Base-by-base conservation (phyloP, 2,113 vertebrate genomes). In the Cynocephalus volans region DNA sequence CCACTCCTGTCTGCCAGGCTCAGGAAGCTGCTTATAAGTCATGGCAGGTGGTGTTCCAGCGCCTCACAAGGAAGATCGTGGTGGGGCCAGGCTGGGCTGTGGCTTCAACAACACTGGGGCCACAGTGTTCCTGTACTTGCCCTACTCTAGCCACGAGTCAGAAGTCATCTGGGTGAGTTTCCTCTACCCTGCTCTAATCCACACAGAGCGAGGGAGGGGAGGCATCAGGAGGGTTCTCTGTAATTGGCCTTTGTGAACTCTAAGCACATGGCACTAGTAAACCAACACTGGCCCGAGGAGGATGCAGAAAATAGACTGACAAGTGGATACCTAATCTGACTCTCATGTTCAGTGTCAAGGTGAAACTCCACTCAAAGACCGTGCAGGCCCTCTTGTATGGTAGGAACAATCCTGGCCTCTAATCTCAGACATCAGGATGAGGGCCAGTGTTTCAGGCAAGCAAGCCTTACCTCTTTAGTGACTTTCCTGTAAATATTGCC, bases 11-110 rank as follows among this genome's bases (percentile, higher is more conserved):
- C 64, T 97, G 97, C 75, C 97, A 98, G 98, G 98, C 88, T 89
- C 97, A 97, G 88, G 98, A 98, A 52, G 88, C 98, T 96, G 95
- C 97, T 85, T 98, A 98, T 88, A 89, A 97, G 90, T 84, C 88
- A 36, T 97, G 98, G 98, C 97, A 97, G 91, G 82, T 98, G 98
- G 88, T 98, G 92, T 98, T 98, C 98, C 94, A 98, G 84, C 97
- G 97, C 93, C 97, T 98, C 93, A 98, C 97, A 93, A 97, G 93
- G 95, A 98, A 96, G 86, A 97, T 24, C 95, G 96, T 97, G 95
- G 93, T 36, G 1, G 95, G 76, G 90, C 93, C 75, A 97, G 97
- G 36, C 92, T 97, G 62, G 98, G 97, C 95, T 98, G 98, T 80
- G 97, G 98, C 85, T 97, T 98, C 97, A 98, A 97, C 64, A 98